Evolutionary conservation across 2,113 vertebrate genomes (phyloP), one percentile per base, ranked within the genome.

Genomic region (Semnornis frantzii): DNA sequence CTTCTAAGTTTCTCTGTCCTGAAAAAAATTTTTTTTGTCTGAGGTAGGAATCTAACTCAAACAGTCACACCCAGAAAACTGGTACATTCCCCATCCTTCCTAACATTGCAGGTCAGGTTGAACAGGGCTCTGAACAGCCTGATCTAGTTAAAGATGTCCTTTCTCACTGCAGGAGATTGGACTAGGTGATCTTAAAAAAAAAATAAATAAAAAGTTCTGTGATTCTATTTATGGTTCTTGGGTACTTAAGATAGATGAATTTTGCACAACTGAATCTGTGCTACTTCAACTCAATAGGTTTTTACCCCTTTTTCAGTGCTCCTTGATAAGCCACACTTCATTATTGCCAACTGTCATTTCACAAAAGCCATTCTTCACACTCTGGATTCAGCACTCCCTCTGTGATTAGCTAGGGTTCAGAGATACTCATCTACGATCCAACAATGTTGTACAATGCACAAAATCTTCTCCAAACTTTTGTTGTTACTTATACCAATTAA

Each of bases 291-390:
- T 83, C 64, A 20, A 7, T 10, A 8, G 1, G 0, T 23, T 52
- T 46, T 54, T 75, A 11, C 30, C 9, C 34, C 8, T 24, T 76
- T 82, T 64, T 42, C 44, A 13, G n/a, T 37, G 20, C 15, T 94
- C 23, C 63, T 73, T 58, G n/a, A 25, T 15, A 77, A 3, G 19
- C 33, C 55, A 78, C 12, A 20, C 3, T 12, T 24, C 20, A 30
- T 70, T 91, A 71, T 79, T 93, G 73, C 58, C 48, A 68, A 60
- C 23, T 96, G 91, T 82, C 64, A 50, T 94, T 95, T 95, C 48
- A 72, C 81, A 95, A 95, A 96, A 94, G 59, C 60, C 34, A 21
- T 78, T 90, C 63, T n/a, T 85, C 54, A 21, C 31, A 15, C n/a
- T 83, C 60, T 88, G 69, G 17, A 92, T 94, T 93, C 71, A 68